Evolutionary conservation across 1,140 invertebrate genomes (phyloP), one percentile per base, ranked within the genome.

Genomic region (Diploscapter pachys): DNA sequence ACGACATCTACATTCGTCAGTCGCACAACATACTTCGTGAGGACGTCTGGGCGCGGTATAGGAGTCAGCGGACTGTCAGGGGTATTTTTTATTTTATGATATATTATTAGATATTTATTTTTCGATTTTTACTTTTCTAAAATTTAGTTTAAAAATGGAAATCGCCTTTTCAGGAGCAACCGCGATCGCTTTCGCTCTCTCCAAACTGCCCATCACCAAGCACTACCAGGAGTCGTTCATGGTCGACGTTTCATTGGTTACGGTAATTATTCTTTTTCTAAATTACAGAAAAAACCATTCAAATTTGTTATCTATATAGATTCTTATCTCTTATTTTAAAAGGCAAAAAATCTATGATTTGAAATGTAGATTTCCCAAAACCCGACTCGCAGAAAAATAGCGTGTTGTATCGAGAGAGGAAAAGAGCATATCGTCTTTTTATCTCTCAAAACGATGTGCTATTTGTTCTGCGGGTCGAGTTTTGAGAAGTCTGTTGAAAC

Each of bases 161-260:
- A 11, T 11, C 31, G 57, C 57, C 9, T 9, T 52, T 53, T 48
- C 51, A 70, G 74, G 77, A 66, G 63, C 74, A 4, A 77, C 77
- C 67, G 71, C 70, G 49, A 78, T 78, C 48, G 77, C 71, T 5
- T 68, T 69, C 2, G 67, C 64, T n/a, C 63, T 78, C 4, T 69
- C 71, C 5, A 66, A 73, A 51, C 55, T 78, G 13, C 77, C 77
- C 5, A 71, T 71, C 3, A 78, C 77, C 13, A 56, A 56, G 5
- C 77, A 78, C 50, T 67, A 66, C 57, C 71, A 63, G 56, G 76
- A 78, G 3, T 65, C 73, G 6, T 78, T 78, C 13, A 62, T 78
- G 63, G 67, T 78, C 5, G 77, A 78, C 51, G 75, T 78, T 4
- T 76, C 63, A 13, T 52, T 76, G 5, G 3, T 63, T 13, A 54